Evolutionary conservation across 1,140 invertebrate species (phyloP), one percentile per base, ranked within the genome.

Genomic region (Penaeus japonicus): DNA sequence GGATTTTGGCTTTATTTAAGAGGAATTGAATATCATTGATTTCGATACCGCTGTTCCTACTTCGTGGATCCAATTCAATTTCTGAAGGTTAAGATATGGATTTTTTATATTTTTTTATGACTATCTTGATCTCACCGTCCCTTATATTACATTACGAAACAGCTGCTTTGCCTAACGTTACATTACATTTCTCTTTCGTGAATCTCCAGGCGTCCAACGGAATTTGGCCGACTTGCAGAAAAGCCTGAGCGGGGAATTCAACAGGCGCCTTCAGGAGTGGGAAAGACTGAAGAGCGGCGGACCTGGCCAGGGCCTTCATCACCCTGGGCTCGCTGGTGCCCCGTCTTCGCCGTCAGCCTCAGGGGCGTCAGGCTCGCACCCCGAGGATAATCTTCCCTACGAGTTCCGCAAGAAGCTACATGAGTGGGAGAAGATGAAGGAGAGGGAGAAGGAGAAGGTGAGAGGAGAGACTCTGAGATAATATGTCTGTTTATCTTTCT

Each of bases 371-470:
- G 39, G 79, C 10, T 55, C 62, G 10, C 84, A 90, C 27, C 79
- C 92, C 53, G 95, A 96, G 90, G 95, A 96, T 73, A 94, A 95
- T 91, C 91, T 96, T 4, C 95, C 95, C 3, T 94, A 95, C 0
- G 96, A 96, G 89, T 97, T 97, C 92, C 94, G 95, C 59, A 96
- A 96, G 92, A 97, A 97, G 92, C 92, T 97, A 0, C 94, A 96
- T 89, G 96, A 97, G 91, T 97, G 96, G 96, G 95, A 97, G 91
- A 94, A 95, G n/a, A 95, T 95, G 91, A 96, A 96, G 91, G 95
- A 95, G 30, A 89, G 87, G 47, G 90, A 90, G 54, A 89, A 78
- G 62, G 90, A 85, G 55, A 81, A 83, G 54, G 83, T 73, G 59
- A 78, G 65, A 30, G 53, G n/a, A 24, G 30, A n/a, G 1, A 24